These are phyloP conservation scores for Budorcas taxicolor DNA, from an alignment of 2,113 vertebrate species.

Conservation along the genomic window DNA sequence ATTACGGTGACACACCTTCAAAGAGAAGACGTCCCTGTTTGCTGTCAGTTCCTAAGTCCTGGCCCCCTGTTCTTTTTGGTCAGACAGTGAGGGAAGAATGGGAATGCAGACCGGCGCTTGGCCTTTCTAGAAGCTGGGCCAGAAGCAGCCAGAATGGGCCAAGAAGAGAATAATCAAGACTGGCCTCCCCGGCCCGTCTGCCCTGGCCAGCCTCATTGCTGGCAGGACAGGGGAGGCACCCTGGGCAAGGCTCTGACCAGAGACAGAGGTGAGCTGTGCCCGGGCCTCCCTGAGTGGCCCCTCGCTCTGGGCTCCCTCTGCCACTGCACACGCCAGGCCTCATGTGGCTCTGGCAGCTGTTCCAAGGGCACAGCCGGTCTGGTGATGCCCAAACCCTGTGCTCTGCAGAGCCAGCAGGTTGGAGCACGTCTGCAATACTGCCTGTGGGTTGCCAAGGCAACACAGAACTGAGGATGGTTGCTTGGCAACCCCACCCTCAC, in stretches of 20 bases:
- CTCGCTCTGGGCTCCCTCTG: background rate
- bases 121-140: background rate
- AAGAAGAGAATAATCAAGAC: background rate
- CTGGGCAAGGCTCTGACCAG: background rate
- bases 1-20: background rate
- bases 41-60: background rate
- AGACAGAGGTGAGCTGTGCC: background rate
- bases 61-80: background rate
- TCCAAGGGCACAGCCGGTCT: background rate
- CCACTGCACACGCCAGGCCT: background rate
- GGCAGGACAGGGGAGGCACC: background rate
- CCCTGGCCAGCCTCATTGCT: background rate
- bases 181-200: fast-evolving
- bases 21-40: background rate
- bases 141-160: background rate
- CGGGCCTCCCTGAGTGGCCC: too few species aligned
- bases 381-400: background rate
- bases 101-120: background rate
- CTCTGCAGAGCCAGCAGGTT: background rate
- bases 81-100: fast-evolving
- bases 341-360: background rate
- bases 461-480: slow-evolving; percentile 21
- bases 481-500: slow-evolving; percentile 39
- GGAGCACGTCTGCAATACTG: background rate
- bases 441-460: slow-evolving; percentile 48